These are phyloP conservation scores for Glomeris marginata DNA, from an alignment of 2,888 invertebrate species.

Conservation along the genomic window DNA sequence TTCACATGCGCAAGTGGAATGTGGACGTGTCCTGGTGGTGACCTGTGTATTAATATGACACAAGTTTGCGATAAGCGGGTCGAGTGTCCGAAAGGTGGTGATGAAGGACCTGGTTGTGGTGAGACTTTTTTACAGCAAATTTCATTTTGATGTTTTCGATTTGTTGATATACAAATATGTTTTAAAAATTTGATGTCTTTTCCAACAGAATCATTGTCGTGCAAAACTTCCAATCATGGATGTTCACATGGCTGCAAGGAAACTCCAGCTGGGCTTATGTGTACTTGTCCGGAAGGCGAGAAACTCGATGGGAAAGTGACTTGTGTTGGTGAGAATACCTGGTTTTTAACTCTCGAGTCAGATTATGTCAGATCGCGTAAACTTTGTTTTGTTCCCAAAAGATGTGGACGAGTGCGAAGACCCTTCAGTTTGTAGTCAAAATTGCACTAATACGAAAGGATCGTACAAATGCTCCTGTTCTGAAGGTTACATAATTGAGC, in stretches of 20 bases:
- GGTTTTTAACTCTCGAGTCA: background rate
- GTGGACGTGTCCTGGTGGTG: slow-evolving; percentile 69
- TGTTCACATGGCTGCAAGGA: slow-evolving; percentile 54
- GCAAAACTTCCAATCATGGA: slow-evolving; percentile 18
- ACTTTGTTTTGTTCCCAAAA: slow-evolving; percentile 43
- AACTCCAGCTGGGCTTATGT: slow-evolving; percentile 65
- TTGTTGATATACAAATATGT: background rate
- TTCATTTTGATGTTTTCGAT: background rate
- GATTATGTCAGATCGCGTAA: background rate
- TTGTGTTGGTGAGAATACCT: slow-evolving; percentile 27
- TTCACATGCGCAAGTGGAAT: slow-evolving; percentile 34
- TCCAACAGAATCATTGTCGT: slow-evolving; percentile 4
- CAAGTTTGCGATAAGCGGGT: slow-evolving; percentile 72
- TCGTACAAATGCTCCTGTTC: slow-evolving; percentile 77
- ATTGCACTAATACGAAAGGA: slow-evolving; percentile 76
- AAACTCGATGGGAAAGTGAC: slow-evolving; percentile 41
- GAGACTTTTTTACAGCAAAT: slow-evolving; percentile 17
- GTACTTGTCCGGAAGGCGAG: slow-evolving; percentile 79
- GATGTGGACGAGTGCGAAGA: slow-evolving; percentile 80
- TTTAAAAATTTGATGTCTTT: slow-evolving; percentile 1
- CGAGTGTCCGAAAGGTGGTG: slow-evolving; percentile 86
- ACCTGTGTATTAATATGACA: slow-evolving; percentile 63
- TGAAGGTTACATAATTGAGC: slow-evolving; percentile 63
- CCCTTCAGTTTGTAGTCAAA: slow-evolving; percentile 79
- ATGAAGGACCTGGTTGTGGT: slow-evolving; percentile 82